These are phyloP conservation scores for Trachelipus rathkii DNA, from an alignment of 1,140 invertebrate species.

Conservation along the genomic window DNA sequence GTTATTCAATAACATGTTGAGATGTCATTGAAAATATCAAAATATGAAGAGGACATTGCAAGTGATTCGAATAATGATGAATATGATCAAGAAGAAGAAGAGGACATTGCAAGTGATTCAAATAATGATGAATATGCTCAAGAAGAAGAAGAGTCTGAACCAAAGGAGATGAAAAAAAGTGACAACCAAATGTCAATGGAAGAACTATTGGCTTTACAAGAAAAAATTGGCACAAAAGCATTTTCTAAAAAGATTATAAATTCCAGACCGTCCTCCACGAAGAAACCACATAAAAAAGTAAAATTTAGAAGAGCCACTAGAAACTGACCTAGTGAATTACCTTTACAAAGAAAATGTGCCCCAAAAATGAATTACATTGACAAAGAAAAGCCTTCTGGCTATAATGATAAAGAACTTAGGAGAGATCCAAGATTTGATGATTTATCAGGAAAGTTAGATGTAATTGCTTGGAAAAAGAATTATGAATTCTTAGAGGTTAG, in stretches of 20 bases:
- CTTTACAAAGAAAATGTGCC: background rate
- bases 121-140: no score
- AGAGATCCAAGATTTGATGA: constrained; percentile 43
- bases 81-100: no score
- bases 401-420: background rate
- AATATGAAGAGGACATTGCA: no score
- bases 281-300: background rate
- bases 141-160: no score
- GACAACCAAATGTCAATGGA: background rate
- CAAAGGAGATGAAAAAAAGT: no score
- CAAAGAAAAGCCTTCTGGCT: background rate
- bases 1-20: no score
- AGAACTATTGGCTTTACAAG: background rate
- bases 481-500: constrained; percentile 32
- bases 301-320: background rate
- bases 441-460: constrained; percentile 33
- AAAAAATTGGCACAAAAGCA: background rate
- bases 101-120: no score
- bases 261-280: background rate
- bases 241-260: background rate
- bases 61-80: no score
- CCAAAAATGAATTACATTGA: background rate
- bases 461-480: constrained; percentile 28
- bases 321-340: background rate
- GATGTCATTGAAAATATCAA: no score